Evolutionary conservation across 1,140 invertebrate genomes (phyloP).

Genomic region (Brachionus plicatilis): DNA sequence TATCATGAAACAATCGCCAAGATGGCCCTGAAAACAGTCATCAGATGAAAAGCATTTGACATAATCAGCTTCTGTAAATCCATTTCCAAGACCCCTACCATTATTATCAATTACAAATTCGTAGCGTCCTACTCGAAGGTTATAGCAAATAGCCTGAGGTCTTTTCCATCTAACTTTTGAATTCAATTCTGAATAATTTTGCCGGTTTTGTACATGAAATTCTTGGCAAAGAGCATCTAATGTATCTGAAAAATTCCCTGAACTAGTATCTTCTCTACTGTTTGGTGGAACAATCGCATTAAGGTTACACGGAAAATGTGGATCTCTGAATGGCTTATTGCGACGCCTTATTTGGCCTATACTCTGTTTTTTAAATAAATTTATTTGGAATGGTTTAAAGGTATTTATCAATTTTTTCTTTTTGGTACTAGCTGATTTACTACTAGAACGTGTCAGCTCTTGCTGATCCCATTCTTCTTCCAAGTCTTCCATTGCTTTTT

Average conservation of each 20-base stretch:
- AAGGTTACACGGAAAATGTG: neutral
- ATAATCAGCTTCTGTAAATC: neutral
- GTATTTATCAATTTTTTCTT: neutral
- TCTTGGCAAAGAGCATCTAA: neutral
- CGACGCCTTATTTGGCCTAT: neutral
- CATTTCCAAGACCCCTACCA: neutral
- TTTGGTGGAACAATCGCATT: neutral
- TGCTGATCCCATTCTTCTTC: neutral
- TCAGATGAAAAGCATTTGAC: conserved; percentile 15
- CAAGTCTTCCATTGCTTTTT: neutral
- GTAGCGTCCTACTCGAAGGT: neutral
- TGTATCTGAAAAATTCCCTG: neutral
- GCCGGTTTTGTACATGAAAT: neutral
- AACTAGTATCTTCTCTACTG: neutral
- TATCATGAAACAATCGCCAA: conserved; percentile 38
- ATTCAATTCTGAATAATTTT: neutral
- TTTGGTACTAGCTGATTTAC: neutral
- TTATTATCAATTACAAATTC: neutral
- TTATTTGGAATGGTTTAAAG: neutral
- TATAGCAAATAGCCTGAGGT: conserved; percentile 20
- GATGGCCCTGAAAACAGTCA: neutral
- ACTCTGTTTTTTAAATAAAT: conserved; percentile 19
- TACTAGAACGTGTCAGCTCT: neutral
- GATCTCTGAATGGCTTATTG: conserved; percentile 7
- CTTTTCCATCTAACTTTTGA: conserved; percentile 13